Evolutionary conservation across 2,113 vertebrate genomes (phyloP).

Genomic region (Rhombomys opimus): DNA sequence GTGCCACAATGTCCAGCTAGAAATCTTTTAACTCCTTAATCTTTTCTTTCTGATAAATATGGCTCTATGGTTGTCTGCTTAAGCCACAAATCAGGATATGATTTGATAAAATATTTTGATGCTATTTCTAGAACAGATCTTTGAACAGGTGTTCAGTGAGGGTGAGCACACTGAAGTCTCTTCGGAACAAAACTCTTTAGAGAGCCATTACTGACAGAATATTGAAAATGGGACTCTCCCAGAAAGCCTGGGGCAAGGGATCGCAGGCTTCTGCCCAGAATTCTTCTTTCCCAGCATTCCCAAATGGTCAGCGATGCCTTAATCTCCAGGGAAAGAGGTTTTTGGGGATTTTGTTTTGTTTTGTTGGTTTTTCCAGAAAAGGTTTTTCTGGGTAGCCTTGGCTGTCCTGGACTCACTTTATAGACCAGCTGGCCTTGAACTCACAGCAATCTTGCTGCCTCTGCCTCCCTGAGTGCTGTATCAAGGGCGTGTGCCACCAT

Average conservation of each 20-base stretch:
- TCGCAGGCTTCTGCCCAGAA: not conserved
- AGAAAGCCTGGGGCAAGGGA: not conserved
- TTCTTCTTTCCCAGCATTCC: not conserved
- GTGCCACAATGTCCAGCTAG: not conserved
- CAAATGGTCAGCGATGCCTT: accelerated
- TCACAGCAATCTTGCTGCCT: too few species aligned
- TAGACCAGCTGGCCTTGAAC: too few species aligned
- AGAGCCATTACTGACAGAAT: not conserved
- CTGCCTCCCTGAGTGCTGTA: too few species aligned
- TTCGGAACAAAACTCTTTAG: not conserved
- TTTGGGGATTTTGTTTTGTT: not conserved
- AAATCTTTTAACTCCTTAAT: not conserved
- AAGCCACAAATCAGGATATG: not conserved
- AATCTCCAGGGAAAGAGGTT: not conserved
- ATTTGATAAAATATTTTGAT: not conserved
- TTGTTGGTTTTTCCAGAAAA: too few species aligned
- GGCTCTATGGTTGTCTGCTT: not conserved
- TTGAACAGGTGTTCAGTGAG: not conserved
- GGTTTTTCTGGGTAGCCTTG: too few species aligned
- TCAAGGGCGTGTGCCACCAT: too few species aligned
- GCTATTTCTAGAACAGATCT: not conserved
- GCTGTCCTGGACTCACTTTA: too few species aligned
- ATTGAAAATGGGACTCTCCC: not conserved
- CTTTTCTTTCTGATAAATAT: not conserved
- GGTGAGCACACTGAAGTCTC: not conserved